Base-by-base conservation (phyloP, 2,113 vertebrate species). In the Gavia stellata region DNA sequence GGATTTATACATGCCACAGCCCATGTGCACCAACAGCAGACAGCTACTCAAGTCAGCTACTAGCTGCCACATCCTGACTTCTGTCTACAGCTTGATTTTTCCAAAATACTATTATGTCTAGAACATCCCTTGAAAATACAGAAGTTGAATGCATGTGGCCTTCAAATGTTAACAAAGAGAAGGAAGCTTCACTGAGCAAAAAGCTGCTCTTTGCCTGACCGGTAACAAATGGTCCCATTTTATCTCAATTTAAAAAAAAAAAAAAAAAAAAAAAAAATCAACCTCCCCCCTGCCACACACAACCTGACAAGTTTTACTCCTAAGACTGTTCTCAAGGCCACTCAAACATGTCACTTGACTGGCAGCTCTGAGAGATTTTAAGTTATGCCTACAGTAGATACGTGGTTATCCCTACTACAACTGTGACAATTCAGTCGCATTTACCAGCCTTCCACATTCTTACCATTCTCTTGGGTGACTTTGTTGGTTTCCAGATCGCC, bases 391-490 rank as follows among this genome's bases (percentile, higher is more conserved):
- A 50, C 36, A 26, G 45, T 29, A 90, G 25, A 7, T 28, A 61
- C 0, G 9, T 34, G 14, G 47, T 63, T 86, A 74, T 3, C 25
- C 17, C 23, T 83, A 40, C 29, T 47, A 45, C 10, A 19, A 24
- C 23, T 29, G 12, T 40, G 29, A 49, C 25, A 81, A 50, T 45
- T 81, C 42, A 44, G 47, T 56, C 31, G 44, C 49, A 21, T 65
- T 86, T 74, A 80, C 33, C 56, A 87, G 49, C 36, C 55, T 81
- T 94, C 36, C 68, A 72, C 14, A 24, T 52, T 72, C 92, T 96
- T 92, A 99, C 99, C 99, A 98, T 98, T 99, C 92, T 98, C 93
- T 73, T 98, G 98, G 47, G 97, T 98, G 92, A 98, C 97, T 21
- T 63, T 95, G 89, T 98, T 98, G 50, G 97, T 98, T 92, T 99